phyloP scores from a whole-genome alignment of 1,140 invertebrate genomes.

The Eumeta japonica region DNA sequence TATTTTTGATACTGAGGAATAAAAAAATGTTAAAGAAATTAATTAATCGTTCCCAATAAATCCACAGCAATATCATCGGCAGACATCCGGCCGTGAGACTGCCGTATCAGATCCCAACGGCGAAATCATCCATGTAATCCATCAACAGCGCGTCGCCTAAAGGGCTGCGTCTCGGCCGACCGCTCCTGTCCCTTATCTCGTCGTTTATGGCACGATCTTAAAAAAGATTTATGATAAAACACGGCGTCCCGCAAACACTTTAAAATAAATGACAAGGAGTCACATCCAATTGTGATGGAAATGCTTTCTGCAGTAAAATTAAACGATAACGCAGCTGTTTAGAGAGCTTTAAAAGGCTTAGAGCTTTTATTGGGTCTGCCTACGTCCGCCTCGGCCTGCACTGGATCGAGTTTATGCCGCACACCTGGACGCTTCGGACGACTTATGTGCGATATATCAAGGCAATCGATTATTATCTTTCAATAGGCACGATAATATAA shows the following conservation, averaged over 20 bases:
- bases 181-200: constrained; percentile 56
- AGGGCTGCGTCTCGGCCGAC: no score
- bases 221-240: constrained; percentile 57
- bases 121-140: no score
- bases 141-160: no score
- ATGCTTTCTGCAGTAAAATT: constrained; percentile 57
- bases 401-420: no score
- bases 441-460: no score
- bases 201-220: constrained; percentile 52
- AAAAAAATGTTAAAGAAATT: no score
- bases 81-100: no score
- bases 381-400: constrained; percentile 24
- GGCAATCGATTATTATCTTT: constrained; percentile 18
- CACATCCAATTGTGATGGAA: constrained; percentile 56
- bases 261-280: constrained; percentile 58
- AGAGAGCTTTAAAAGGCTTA: constrained; percentile 52
- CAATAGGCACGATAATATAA: no score
- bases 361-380: constrained; percentile 40
- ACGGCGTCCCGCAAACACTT: constrained; percentile 47
- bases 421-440: constrained; percentile 22
- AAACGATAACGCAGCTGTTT: constrained; percentile 54
- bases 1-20: no score
- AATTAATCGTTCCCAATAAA: no score
- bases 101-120: no score
- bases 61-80: no score